Conservation (phyloP, 2,888 invertebrate species). For the Troglohyphantes excavatus region DNA sequence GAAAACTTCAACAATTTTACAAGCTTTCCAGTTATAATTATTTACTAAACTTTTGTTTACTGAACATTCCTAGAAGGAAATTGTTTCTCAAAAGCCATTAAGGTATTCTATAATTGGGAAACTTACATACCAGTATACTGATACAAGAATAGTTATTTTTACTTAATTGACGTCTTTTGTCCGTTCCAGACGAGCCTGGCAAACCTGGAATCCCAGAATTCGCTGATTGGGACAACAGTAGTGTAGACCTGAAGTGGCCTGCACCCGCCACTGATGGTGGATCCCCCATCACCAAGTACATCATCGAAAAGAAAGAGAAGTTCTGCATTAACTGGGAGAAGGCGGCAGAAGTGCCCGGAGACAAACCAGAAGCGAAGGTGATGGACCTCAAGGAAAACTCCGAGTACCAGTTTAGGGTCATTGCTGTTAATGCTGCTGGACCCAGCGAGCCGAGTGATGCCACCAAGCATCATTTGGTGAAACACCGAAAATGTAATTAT, state of each 20-base stretch:
- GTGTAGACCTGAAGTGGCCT: constrained; percentile 89
- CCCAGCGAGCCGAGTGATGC: constrained; percentile 94
- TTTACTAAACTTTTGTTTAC: too few relatives aligned
- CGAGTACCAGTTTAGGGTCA: constrained; percentile 94
- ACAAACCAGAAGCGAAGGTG: constrained; percentile 85
- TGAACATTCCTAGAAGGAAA: too few relatives aligned
- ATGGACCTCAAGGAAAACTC: constrained; percentile 93
- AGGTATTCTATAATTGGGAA: too few relatives aligned
- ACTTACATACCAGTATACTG: too few relatives aligned
- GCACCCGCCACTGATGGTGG: constrained; percentile 98
- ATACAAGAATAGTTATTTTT: too few relatives aligned
- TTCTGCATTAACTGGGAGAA: constrained; percentile 93
- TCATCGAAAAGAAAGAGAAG: constrained; percentile 89
- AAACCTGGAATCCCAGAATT: constrained; percentile 84
- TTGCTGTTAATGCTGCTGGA: constrained; percentile 96
- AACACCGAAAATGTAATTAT: constrained; percentile 91
- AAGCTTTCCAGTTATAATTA: too few relatives aligned
- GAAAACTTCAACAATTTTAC: too few relatives aligned
- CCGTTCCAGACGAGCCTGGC: constrained; percentile 82
- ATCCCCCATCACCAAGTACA: constrained; percentile 94
- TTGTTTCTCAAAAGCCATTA: too few relatives aligned
- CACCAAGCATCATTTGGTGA: constrained; percentile 93
- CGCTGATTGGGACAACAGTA: constrained; percentile 84
- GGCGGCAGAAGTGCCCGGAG: constrained; percentile 88
- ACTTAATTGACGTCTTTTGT: background rate